These are phyloP conservation scores for Odontophorus gujanensis DNA, from an alignment of 2,113 vertebrate genomes.

Conservation along the genomic window DNA sequence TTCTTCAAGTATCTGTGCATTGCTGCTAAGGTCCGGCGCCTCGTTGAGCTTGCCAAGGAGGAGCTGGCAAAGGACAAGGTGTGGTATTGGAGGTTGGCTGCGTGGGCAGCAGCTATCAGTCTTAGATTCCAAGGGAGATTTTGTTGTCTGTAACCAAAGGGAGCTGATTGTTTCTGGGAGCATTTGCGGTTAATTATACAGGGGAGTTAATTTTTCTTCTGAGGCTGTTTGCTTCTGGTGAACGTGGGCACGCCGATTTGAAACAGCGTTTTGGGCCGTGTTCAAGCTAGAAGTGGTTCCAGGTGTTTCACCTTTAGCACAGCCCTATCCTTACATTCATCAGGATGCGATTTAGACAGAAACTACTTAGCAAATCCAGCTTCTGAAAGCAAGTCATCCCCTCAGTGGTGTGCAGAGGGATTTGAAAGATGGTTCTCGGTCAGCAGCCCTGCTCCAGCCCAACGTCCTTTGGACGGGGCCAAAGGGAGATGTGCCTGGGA, in stretches of 20 bases:
- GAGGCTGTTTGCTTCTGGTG: not conserved
- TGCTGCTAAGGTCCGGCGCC: constrained; percentile 91
- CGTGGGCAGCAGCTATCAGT: rapidly evolving
- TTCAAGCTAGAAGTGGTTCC: not conserved
- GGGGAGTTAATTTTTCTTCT: rapidly evolving
- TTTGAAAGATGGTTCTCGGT: not conserved
- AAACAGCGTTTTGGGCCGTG: not conserved
- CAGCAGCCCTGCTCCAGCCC: not conserved
- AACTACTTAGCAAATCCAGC: not conserved
- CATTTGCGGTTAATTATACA: rapidly evolving
- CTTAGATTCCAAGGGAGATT: rapidly evolving
- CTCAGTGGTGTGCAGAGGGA: not conserved
- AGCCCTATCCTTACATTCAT: not conserved
- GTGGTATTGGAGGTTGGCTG: not conserved
- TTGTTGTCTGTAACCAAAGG: not conserved
- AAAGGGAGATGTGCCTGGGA: not conserved
- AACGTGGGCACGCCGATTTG: not conserved
- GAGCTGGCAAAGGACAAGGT: constrained; percentile 93
- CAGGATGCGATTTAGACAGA: not conserved
- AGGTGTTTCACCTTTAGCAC: not conserved
- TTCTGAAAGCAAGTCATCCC: not conserved
- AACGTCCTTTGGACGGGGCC: not conserved
- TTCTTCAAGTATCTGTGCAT: constrained; percentile 99
- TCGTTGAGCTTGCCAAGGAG: constrained; percentile 90
- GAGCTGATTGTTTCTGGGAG: not conserved